These are phyloP conservation scores for Endomychus coccineus DNA, from an alignment of 2,888 invertebrate species.

Conservation along the genomic window DNA sequence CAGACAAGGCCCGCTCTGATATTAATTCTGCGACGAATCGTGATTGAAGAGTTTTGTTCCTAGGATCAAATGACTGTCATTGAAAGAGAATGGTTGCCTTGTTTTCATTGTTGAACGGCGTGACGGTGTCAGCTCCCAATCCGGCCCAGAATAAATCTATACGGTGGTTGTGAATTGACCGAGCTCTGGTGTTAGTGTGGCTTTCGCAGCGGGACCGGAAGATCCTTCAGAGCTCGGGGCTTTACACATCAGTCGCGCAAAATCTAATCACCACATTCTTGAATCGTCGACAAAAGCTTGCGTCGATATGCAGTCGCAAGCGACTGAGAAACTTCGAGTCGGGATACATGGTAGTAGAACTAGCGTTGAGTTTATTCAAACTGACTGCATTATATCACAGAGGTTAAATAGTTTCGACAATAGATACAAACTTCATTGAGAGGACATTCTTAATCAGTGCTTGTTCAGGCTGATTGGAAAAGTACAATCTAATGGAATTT, in stretches of 20 bases:
- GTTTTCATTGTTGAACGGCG: neutral
- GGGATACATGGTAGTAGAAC: no score
- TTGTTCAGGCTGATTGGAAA: no score
- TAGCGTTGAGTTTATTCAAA: no score
- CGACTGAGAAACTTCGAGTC: no score
- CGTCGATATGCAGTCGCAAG: no score
- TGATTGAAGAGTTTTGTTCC: neutral
- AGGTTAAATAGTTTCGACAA: no score
- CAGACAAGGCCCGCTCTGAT: no score
- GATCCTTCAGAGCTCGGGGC: neutral
- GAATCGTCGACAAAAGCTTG: neutral
- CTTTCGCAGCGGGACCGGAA: neutral
- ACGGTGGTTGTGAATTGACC: conserved; percentile 1
- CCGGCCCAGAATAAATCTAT: conserved; percentile 1
- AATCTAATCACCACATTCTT: neutral
- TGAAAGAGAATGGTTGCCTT: conserved; percentile 1
- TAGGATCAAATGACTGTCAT: neutral
- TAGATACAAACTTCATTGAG: no score
- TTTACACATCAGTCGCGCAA: neutral
- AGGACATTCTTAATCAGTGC: no score
- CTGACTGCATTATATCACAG: no score
- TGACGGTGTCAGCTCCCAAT: neutral
- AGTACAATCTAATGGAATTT: no score
- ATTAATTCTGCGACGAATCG: no score
- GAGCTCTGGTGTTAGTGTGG: neutral